Base-by-base conservation (phyloP, 1,140 invertebrate species). In the Dolichoris vasculosae region DNA sequence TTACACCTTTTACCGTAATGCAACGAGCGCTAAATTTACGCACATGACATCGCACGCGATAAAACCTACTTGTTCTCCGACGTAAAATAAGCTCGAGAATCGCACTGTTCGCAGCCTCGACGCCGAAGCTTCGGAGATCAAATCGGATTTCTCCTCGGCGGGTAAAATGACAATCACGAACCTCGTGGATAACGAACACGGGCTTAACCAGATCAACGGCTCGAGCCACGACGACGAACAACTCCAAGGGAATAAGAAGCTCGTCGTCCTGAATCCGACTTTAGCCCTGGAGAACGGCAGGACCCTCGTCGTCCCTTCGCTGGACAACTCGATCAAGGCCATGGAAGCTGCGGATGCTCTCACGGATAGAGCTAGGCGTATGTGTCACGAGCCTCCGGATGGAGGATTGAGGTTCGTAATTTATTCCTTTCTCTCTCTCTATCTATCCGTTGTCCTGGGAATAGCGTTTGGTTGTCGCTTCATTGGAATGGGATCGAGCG, bases 381-480 rank as follows among this genome's bases (percentile, higher is more conserved):
- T 32, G 6, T 32, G 6, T 26, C 15, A 40, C 1, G 71, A 81
- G 2, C 96, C 96, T 17, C 95, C 96, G 0, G 97, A 98, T 92
- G 96, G 97, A 8, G 97, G 97, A 0, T 92, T 95, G 43, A 83
- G 85, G 85, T 86, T 59, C 6, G 46, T 77, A 20, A 8, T 4
- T 59, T 26, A 26, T 59, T 59, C 51, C 4, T 26, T 59, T 26
- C 55, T n/a, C n/a, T n/a, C n/a, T n/a, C n/a, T n/a, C n/a, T n/a
- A n/a, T n/a, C n/a, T n/a, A n/a, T n/a, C n/a, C n/a, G n/a, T n/a
- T n/a, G n/a, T n/a, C n/a, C n/a, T n/a, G n/a, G n/a, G n/a, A n/a
- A n/a, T n/a, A n/a, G n/a, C n/a, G n/a, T n/a, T n/a, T n/a, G n/a
- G 20, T 20, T 20, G 6, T 17, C 13, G 20, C 15, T 55, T 55